Percentiles rank a stretch among this genome's conserved stretches.
These are phyloP conservation scores for Parazoanthus atlanticus DNA, from an alignment of 92 coral and sea anemone genomes.

Conservation along the genomic window DNA sequence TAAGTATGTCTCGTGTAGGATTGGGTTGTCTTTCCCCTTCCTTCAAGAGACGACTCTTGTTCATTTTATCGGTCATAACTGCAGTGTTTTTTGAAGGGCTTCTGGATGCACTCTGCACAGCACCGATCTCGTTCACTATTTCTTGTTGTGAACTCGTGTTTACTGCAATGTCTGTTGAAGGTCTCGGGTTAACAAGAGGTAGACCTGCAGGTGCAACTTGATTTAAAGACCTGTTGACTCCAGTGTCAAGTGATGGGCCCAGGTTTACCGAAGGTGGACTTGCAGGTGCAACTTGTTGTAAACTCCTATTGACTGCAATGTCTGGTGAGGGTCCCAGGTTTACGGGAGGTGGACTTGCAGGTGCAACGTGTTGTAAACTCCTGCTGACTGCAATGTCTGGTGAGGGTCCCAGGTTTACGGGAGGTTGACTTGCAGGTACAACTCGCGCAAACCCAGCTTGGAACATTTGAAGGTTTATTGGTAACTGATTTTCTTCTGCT, in stretches of 20 bases:
- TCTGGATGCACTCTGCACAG: neutral
- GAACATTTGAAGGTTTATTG: constrained; percentile 18
- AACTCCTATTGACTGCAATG: neutral
- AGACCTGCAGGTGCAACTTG: neutral
- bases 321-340: too few species aligned
- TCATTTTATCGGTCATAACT: neutral
- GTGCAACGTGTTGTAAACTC: neutral
- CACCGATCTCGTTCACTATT: neutral
- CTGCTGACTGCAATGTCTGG: neutral
- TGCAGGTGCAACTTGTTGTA: neutral
- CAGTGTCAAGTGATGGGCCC: too few species aligned
- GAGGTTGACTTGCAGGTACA: neutral
- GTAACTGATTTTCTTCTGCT: neutral
- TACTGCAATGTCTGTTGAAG: too few species aligned
- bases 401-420: neutral
- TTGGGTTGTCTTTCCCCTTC: neutral
- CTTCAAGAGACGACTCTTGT: neutral
- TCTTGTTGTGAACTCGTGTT: neutral
- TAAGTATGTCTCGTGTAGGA: neutral
- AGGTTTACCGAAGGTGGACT: neutral
- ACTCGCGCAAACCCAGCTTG: constrained; percentile 26
- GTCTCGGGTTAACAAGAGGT: neutral
- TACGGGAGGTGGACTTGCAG: neutral
- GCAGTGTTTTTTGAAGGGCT: neutral
- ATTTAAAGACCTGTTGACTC: neutral